These are phyloP conservation scores for Quadriops clusia DNA, from an alignment of 2,888 invertebrate species.

Conservation along the genomic window DNA sequence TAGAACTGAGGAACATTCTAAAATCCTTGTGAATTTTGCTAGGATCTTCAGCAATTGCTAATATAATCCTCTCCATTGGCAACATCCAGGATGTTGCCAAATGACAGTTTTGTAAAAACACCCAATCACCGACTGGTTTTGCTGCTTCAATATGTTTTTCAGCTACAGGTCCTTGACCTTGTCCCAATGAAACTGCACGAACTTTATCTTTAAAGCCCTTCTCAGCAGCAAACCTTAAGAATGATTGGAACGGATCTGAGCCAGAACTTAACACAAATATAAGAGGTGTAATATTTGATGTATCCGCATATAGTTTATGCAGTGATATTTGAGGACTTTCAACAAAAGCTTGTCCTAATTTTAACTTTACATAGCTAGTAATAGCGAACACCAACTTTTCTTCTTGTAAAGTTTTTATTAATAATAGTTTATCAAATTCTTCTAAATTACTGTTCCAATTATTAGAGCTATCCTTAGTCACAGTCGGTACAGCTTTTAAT, in stretches of 20 bases:
- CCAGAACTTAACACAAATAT: constrained; percentile 82
- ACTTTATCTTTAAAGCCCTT: constrained; percentile 58
- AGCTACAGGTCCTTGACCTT: constrained; percentile 83
- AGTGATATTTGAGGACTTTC: constrained; percentile 70
- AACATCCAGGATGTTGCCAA: constrained; percentile 91
- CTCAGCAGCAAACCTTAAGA: constrained; percentile 68
- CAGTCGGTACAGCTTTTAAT: constrained; percentile 38
- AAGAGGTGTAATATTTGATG: constrained; percentile 59
- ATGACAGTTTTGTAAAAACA: constrained; percentile 85
- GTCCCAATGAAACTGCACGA: constrained; percentile 78
- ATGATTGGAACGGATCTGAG: constrained; percentile 76
- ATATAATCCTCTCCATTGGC: constrained; percentile 65
- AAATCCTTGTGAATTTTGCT: constrained; percentile 59
- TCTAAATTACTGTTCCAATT: constrained; percentile 54
- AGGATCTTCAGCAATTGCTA: constrained; percentile 55
- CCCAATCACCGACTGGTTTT: constrained; percentile 68
- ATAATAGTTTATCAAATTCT: constrained; percentile 69
- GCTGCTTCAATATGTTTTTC: constrained; percentile 66
- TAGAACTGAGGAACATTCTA: constrained; percentile 77
- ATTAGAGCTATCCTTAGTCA: constrained; percentile 16
- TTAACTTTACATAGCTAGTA: constrained; percentile 64
- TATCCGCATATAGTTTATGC: constrained; percentile 53
- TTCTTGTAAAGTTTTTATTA: constrained; percentile 64
- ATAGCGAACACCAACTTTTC: constrained; percentile 74
- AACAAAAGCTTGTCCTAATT: constrained; percentile 67